phyloP scores from a whole-genome alignment of 2,113 vertebrate genomes.

The Formicarius rufipectus region DNA sequence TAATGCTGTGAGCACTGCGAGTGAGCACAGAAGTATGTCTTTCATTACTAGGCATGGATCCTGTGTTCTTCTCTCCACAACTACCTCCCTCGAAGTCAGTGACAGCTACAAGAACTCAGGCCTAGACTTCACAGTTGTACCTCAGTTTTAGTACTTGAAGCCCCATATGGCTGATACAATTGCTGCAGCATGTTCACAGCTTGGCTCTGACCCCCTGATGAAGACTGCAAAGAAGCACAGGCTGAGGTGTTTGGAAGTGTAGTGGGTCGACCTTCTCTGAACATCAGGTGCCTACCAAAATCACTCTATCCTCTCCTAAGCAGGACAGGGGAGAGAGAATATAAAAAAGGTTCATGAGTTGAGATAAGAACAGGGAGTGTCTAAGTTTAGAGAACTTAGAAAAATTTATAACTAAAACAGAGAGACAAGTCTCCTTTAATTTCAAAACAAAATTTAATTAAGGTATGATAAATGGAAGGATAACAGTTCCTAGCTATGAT shows the following conservation, averaged over 20 bases:
- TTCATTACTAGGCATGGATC: background rate
- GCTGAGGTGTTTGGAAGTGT: background rate
- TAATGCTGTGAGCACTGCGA: too few relatives aligned
- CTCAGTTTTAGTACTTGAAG: background rate
- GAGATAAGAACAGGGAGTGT: background rate
- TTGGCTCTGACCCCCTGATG: accelerated
- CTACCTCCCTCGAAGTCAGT: background rate
- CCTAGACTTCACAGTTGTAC: background rate
- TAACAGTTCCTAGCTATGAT: too few relatives aligned
- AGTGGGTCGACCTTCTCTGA: background rate
- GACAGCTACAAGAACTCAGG: background rate
- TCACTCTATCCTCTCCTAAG: background rate
- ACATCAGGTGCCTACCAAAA: background rate
- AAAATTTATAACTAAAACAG: too few relatives aligned
- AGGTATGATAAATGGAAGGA: too few relatives aligned
- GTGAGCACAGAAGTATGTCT: background rate
- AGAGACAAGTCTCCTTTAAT: too few relatives aligned
- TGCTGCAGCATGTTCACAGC: background rate
- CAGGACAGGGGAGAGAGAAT: background rate
- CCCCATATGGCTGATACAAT: accelerated
- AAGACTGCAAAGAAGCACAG: background rate
- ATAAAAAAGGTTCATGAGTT: background rate
- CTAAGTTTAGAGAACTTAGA: too few relatives aligned
- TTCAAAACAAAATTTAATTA: too few relatives aligned
- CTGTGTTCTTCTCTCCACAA: background rate